phyloP scores from a whole-genome alignment of 2,888 invertebrate species.

The Folsomia manolachei region DNA sequence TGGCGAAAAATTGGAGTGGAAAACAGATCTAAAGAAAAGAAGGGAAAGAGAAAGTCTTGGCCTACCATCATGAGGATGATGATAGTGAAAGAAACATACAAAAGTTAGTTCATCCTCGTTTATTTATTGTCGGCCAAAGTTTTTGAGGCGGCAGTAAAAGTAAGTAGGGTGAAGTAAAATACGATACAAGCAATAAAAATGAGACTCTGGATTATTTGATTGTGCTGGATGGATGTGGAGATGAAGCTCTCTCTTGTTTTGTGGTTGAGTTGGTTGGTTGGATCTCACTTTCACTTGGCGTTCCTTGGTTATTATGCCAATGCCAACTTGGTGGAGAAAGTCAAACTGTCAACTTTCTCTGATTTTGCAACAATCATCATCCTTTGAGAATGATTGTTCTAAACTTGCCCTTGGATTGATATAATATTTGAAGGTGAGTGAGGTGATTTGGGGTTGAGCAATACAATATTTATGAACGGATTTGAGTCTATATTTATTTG shows the following conservation, averaged over 20 bases:
- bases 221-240: too few species aligned
- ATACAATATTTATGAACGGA: too few species aligned
- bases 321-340: not conserved
- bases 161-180: conserved; percentile 17
- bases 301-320: too few species aligned
- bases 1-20: conserved; percentile 21
- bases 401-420: too few species aligned
- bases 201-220: conserved; percentile 1
- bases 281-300: too few species aligned
- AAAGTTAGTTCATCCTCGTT: conserved; percentile 14
- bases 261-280: not conserved
- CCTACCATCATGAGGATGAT: conserved; percentile 15
- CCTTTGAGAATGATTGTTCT: too few species aligned
- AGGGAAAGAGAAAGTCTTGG: conserved; percentile 14
- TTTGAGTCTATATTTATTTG: too few species aligned
- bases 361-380: too few species aligned
- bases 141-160: conserved; percentile 18
- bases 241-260: too few species aligned
- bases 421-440: too few species aligned
- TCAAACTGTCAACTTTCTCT: not conserved
- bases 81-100: conserved; percentile 1
- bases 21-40: too few species aligned
- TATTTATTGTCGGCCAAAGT: conserved; percentile 20
- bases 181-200: conserved; percentile 21
- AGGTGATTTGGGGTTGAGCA: too few species aligned